Conservation (phyloP, 2,888 invertebrate species). For the Hydropsyche betteni region DNA sequence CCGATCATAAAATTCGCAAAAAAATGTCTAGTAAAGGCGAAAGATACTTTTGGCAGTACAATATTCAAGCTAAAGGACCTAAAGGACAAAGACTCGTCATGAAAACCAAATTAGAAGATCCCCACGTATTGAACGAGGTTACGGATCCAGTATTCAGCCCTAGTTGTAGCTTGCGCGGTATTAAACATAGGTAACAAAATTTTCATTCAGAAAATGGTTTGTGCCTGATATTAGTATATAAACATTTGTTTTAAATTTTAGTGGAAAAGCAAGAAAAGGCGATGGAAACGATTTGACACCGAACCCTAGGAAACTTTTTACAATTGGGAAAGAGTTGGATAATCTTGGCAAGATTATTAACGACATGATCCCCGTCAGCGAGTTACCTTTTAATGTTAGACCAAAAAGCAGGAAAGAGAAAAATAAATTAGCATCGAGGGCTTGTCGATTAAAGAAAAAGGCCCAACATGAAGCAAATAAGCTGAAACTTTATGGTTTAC, state of each 20-base stretch:
- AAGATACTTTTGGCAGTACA: conserved; percentile 97
- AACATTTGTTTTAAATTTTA: conserved; percentile 55
- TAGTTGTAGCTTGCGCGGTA: conserved; percentile 87
- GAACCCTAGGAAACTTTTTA: conserved; percentile 89
- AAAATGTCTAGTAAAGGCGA: conserved; percentile 71
- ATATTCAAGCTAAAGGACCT: conserved; percentile 97
- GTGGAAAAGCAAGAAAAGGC: conserved; percentile 93
- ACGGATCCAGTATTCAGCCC: conserved; percentile 98
- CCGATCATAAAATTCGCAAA: conserved; percentile 6
- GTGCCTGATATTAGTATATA: no score
- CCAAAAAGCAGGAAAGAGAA: conserved; percentile 97
- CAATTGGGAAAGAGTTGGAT: conserved; percentile 91
- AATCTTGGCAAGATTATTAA: conserved; percentile 91
- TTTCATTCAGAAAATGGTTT: conserved; percentile 27
- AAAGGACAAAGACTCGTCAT: conserved; percentile 91
- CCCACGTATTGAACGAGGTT: conserved; percentile 88
- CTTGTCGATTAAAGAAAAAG: conserved; percentile 97
- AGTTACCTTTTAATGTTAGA: conserved; percentile 87
- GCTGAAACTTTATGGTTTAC: conserved; percentile 91
- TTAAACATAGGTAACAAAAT: conserved; percentile 78
- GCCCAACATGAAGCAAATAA: conserved; percentile 99
- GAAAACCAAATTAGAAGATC: conserved; percentile 87
- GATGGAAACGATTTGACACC: conserved; percentile 98
- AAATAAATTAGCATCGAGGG: conserved; percentile 96
- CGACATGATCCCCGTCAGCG: conserved; percentile 95